Percentiles rank a stretch among this genome's conserved stretches.
These are phyloP conservation scores for Dolichomitus sp. DNA, from an alignment of 2,888 invertebrate genomes.

Conservation along the genomic window DNA sequence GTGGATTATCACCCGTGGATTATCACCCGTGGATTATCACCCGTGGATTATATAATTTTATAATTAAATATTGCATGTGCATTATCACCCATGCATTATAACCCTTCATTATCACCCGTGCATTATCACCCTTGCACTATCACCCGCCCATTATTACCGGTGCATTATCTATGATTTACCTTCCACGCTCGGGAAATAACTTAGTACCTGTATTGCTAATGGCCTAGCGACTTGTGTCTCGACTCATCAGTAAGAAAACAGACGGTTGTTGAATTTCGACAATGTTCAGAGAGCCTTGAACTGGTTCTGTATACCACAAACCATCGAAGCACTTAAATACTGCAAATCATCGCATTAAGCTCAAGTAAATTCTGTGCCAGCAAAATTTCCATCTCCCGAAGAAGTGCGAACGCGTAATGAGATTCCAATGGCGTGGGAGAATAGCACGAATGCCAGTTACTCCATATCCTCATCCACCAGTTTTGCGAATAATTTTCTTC, in stretches of 20 bases:
- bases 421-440: slow-evolving; percentile 43
- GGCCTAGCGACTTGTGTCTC: neutral
- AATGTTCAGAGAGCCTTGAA: neutral
- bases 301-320: neutral
- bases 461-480: neutral
- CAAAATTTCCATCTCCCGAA: slow-evolving; percentile 1
- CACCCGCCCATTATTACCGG: too few relatives aligned
- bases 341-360: neutral
- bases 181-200: too few relatives aligned
- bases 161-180: too few relatives aligned
- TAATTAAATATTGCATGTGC: too few relatives aligned
- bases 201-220: too few relatives aligned
- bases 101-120: too few relatives aligned
- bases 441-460: slow-evolving; percentile 1
- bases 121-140: too few relatives aligned
- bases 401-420: neutral
- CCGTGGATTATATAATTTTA: too few relatives aligned
- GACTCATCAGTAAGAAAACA: neutral
- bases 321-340: neutral
- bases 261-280: neutral
- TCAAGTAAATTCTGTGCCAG: neutral
- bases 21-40: too few relatives aligned
- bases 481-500: slow-evolving; percentile 12
- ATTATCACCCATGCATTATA: too few relatives aligned
- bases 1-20: too few relatives aligned